Base-by-base conservation (phyloP, 2,888 invertebrate species). In the Achlya flavicornis region DNA sequence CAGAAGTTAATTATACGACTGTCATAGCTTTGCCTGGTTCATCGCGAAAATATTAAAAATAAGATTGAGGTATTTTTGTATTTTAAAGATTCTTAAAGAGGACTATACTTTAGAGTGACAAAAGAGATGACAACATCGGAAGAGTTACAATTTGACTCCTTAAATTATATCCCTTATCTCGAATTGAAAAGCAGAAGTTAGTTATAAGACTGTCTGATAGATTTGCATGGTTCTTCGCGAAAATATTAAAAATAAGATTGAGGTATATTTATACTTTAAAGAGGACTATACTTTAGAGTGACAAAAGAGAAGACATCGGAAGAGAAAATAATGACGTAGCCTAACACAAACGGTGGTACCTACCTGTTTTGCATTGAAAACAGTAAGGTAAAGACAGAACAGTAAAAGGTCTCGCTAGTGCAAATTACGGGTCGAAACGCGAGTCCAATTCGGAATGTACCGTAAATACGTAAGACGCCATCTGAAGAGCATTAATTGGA, bases 401-500 rank as follows among this genome's bases (percentile, higher is more conserved):
- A 38, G 43, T 48, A 48, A 5, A 3, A 48, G 46, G 4, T 46
- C 3, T 14, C n/a, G 48, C 7, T 16, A 4, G 16, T 53, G 19
- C 19, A 53, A 53, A 53, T 32, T 58, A 33, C 14, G 58, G 33
- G 58, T 32, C 58, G 35, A 35, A 35, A 33, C 33, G n/a, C 58
- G 33, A 33, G 69, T 60, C 19, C 57, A 48, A 14, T 65, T 67
- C 64, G 63, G 65, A 68, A 61, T 66, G 32, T 16, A 61, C 53
- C 35, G 46, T 65, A 48, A 35, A 46, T 64, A 38, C 59, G 59
- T 58, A 61, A 63, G 65, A 65, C 65, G 68, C 66, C 66, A 69
- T 66, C 68, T 67, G 72, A 71, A 63, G 62, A 67, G 63, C 74
- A 81, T 78, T 81, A 80, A 82, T 82, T 82, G 75, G 76, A 72